Conservation (phyloP, 2,888 invertebrate species). For the Caenorhabditis auriculariae region DNA sequence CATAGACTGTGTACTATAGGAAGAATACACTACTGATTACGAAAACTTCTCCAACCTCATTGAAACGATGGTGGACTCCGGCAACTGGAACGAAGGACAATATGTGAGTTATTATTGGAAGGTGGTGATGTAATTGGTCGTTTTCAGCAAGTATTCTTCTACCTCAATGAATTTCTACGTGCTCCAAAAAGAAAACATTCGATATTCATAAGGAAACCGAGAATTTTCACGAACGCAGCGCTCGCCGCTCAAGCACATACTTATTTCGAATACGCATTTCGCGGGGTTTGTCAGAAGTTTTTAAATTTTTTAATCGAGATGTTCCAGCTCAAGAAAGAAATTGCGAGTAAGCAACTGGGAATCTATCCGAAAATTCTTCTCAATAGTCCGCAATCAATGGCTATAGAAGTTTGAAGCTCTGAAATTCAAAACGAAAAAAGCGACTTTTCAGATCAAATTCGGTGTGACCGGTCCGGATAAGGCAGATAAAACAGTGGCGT, state of each 20-base stretch:
- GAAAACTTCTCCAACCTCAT: slow-evolving; percentile 6
- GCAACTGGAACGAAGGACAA: slow-evolving; percentile 30
- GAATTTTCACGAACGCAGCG: too few relatives aligned
- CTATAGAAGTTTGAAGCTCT: slow-evolving; percentile 10
- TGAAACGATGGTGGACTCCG: slow-evolving; percentile 20
- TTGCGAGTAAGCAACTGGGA: slow-evolving; percentile 11
- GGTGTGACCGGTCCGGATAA: slow-evolving; percentile 9
- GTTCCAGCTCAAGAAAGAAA: slow-evolving; percentile 11
- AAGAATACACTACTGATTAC: slow-evolving; percentile 12
- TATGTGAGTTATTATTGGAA: slow-evolving; percentile 8
- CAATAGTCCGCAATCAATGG: background rate
- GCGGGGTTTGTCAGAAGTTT: background rate
- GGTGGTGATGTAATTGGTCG: too few relatives aligned
- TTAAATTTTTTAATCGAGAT: background rate
- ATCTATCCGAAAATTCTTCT: slow-evolving; percentile 13
- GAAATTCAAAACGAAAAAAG: background rate
- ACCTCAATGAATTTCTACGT: slow-evolving; percentile 18
- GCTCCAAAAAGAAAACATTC: too few relatives aligned
- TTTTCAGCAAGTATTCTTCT: slow-evolving; percentile 25
- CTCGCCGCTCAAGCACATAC: background rate
- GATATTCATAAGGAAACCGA: too few relatives aligned
- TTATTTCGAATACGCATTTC: slow-evolving; percentile 9
- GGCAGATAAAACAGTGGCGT: slow-evolving; percentile 4
- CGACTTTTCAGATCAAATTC: slow-evolving; percentile 13
- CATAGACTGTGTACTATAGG: too few relatives aligned